Conservation (phyloP, 2,888 invertebrate species). For the Drosophila kambysellisi region DNA sequence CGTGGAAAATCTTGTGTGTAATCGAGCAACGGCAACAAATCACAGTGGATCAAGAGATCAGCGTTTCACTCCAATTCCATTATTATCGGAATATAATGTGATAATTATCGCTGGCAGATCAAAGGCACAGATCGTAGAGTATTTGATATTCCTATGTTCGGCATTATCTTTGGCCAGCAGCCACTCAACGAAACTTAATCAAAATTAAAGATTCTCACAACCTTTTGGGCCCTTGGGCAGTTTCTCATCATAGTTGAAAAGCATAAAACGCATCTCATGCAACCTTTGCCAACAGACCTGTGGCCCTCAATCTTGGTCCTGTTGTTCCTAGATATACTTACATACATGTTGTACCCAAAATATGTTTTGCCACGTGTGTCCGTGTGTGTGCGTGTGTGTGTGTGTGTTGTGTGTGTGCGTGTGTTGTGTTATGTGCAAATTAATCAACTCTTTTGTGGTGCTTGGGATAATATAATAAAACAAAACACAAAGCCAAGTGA, state of each 20-base stretch:
- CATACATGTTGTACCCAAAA: conserved; percentile 21
- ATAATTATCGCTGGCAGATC: conserved; percentile 17
- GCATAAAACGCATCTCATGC: conserved; percentile 56
- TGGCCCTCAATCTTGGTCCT: conserved; percentile 19
- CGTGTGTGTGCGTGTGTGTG: conserved; percentile 19
- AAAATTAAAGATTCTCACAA: conserved; percentile 13
- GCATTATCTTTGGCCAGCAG: neutral
- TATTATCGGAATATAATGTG: conserved; percentile 6
- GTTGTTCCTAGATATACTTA: conserved; percentile 7
- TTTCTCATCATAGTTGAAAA: conserved; percentile 20
- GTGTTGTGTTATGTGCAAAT: conserved; percentile 60
- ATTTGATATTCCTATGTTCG: neutral
- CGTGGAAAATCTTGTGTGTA: conserved; percentile 31
- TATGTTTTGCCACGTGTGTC: conserved; percentile 1
- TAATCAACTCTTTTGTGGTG: conserved; percentile 78
- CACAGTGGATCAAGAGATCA: conserved; percentile 40
- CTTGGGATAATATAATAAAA: conserved; percentile 77
- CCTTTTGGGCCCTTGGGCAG: conserved; percentile 26
- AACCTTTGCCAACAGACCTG: conserved; percentile 46
- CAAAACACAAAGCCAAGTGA: conserved; percentile 46
- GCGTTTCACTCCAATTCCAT: conserved; percentile 1
- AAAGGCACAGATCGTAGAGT: conserved; percentile 20
- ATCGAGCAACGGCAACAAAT: conserved; percentile 29
- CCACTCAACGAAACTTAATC: conserved; percentile 21
- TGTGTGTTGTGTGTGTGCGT: conserved; percentile 41